Percentiles rank a stretch among this genome's conserved stretches.
Evolutionary conservation across 2,888 invertebrate species (phyloP).

Genomic region (Pseudococcus longispinus): DNA sequence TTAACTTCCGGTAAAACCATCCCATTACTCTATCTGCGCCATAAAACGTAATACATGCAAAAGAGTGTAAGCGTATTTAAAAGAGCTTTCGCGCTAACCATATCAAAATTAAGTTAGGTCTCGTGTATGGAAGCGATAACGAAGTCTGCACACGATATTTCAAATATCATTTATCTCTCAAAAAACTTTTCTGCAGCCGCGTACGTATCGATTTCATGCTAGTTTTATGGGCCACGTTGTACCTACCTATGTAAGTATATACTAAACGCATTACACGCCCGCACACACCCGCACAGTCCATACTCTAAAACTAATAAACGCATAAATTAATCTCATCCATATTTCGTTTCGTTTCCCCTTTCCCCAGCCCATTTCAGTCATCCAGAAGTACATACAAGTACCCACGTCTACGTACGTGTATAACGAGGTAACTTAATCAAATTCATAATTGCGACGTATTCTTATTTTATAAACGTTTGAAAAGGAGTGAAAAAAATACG

Average conservation of each 20-base stretch:
- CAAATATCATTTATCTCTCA: constrained; percentile 32
- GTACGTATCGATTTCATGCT: constrained; percentile 5
- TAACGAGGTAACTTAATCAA: neutral
- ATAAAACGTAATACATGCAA: constrained; percentile 10
- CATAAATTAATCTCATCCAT: neutral
- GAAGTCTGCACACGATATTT: constrained; percentile 33
- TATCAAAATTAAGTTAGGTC: constrained; percentile 35
- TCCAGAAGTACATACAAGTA: neutral
- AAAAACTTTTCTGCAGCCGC: constrained; percentile 4
- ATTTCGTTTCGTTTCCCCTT: neutral
- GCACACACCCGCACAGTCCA: neutral
- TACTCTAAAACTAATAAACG: constrained; percentile 20
- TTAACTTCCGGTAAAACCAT: constrained; percentile 31
- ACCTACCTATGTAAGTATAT: neutral
- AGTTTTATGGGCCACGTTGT: neutral
- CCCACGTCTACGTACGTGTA: neutral
- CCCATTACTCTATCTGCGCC: neutral
- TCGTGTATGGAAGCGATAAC: constrained; percentile 35
- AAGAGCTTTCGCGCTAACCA: constrained; percentile 29
- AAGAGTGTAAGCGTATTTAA: constrained; percentile 25
- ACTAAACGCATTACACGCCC: neutral
- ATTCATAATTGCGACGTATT: neutral
- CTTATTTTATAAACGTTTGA: neutral
- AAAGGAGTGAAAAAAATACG: neutral
- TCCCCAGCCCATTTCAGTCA: neutral